These are phyloP conservation scores for Palythoa grandiflora DNA, from an alignment of 92 coral and sea anemone genomes.

Conservation along the genomic window DNA sequence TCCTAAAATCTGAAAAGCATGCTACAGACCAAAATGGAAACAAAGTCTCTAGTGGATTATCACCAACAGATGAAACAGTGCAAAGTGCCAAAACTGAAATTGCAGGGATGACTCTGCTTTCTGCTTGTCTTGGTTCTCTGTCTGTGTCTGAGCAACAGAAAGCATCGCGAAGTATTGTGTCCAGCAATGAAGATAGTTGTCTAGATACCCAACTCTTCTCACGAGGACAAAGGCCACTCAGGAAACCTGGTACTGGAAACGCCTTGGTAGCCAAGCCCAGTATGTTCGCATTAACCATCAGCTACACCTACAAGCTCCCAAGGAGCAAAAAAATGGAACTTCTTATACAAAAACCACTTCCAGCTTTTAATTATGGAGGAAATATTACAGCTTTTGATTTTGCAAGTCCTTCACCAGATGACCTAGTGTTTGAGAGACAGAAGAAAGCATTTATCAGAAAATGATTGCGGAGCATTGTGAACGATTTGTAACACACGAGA, in stretches of 20 bases:
- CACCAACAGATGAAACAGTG: background rate
- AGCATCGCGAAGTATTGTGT: background rate
- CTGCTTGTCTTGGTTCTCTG: conserved; percentile 28
- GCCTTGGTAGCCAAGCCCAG: conserved; percentile 60
- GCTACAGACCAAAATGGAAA: conserved; percentile 16
- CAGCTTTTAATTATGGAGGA: conserved; percentile 1
- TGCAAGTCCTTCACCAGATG: conserved; percentile 89
- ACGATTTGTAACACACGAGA: too few relatives aligned
- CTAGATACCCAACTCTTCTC: background rate
- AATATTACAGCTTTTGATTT: conserved; percentile 75
- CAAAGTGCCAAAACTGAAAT: background rate
- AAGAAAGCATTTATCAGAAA: conserved; percentile 71
- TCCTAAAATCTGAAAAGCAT: background rate
- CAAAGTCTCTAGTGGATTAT: background rate
- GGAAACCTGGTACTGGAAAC: background rate
- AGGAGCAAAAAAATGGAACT: background rate
- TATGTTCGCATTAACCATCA: conserved; percentile 74
- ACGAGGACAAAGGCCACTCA: background rate
- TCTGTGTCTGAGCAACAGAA: conserved; percentile 1
- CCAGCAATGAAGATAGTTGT: background rate
- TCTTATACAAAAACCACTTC: background rate
- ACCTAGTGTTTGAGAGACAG: conserved; percentile 75
- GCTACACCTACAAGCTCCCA: conserved; percentile 42
- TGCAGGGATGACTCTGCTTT: background rate
- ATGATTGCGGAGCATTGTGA: background rate